Conservation (phyloP, 2,113 vertebrate species). For the Podarcis muralis region DNA sequence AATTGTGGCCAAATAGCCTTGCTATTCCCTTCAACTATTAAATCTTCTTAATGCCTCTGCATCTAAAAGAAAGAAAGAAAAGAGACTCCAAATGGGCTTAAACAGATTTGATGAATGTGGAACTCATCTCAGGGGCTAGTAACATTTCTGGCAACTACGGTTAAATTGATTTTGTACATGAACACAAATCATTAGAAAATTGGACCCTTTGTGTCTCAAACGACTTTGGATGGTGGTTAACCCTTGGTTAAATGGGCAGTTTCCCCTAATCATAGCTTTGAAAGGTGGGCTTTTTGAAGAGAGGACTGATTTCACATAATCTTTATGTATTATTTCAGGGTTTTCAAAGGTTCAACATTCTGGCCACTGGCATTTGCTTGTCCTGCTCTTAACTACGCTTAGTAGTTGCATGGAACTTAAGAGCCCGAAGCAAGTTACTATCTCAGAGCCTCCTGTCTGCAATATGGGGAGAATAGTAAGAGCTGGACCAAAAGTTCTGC, state of each 20-base stretch:
- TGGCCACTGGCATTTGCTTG: slow-evolving; percentile 32
- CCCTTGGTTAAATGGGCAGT: slow-evolving; percentile 36
- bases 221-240: slow-evolving; percentile 56
- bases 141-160: slow-evolving; percentile 75
- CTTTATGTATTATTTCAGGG: slow-evolving; percentile 55
- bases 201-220: slow-evolving; percentile 58
- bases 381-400: slow-evolving; percentile 6
- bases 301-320: slow-evolving; percentile 50
- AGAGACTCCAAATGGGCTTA: slow-evolving; percentile 67
- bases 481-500: too few species aligned
- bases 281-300: slow-evolving; percentile 33
- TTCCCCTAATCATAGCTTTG: slow-evolving; percentile 6
- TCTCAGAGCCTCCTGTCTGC: neutral
- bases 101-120: slow-evolving; percentile 71
- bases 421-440: neutral
- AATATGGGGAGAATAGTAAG: neutral
- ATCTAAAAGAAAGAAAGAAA: slow-evolving; percentile 32
- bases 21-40: slow-evolving; percentile 68
- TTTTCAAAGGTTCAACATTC: slow-evolving; percentile 9
- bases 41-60: slow-evolving; percentile 71
- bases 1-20: slow-evolving; percentile 71
- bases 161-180: slow-evolving; percentile 74
- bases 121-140: slow-evolving; percentile 61
- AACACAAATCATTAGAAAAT: slow-evolving; percentile 72
- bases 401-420: neutral